Evolutionary conservation across 2,797 vertebrate genomes (phyloP).

Genomic region (Falco cherrug): DNA sequence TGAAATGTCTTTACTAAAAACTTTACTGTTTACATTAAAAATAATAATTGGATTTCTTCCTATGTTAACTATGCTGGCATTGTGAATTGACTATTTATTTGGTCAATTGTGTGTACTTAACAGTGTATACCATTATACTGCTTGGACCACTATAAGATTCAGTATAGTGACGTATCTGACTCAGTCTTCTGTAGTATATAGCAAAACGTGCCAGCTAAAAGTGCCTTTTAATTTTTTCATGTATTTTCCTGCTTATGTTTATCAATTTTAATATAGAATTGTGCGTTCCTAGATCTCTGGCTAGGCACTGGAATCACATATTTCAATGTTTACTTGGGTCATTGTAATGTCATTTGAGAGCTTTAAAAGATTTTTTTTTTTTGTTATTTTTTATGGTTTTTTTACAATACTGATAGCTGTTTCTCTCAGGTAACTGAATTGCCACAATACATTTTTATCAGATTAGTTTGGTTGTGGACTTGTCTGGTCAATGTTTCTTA

Average conservation of each 20-base stretch:
- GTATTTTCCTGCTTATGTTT: background rate
- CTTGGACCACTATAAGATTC: background rate
- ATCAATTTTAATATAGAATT: background rate
- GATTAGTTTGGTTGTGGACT: background rate
- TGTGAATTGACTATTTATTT: background rate
- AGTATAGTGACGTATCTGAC: background rate
- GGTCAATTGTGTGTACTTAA: background rate
- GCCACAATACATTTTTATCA: background rate
- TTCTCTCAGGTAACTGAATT: constrained; percentile 30
- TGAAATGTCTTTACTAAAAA: background rate
- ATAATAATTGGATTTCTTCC: background rate
- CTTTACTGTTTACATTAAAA: background rate
- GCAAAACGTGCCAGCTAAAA: background rate
- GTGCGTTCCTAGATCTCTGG: background rate
- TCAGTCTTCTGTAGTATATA: background rate
- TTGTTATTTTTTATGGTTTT: background rate
- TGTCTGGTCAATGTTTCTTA: background rate
- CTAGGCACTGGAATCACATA: background rate
- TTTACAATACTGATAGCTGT: background rate
- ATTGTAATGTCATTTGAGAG: background rate
- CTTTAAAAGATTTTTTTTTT: background rate
- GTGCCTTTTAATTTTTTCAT: background rate
- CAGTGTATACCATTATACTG: background rate
- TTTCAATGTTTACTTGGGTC: background rate
- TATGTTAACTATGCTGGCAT: background rate